Evolutionary conservation across 1,140 invertebrate species (phyloP).

Genomic region (Vollenhovia emeryi): DNA sequence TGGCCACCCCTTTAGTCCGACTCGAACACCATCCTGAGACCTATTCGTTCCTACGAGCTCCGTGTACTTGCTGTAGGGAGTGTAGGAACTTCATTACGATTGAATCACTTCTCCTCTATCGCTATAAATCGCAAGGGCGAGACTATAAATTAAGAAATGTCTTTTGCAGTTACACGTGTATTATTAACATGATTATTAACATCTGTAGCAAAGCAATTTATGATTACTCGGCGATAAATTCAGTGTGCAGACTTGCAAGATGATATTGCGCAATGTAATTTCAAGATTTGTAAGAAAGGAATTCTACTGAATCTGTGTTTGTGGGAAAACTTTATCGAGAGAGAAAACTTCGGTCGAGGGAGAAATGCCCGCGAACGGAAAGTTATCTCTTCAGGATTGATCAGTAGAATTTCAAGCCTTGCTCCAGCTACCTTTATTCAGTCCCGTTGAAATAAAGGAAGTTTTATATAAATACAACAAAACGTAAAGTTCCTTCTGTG

Average conservation of each 20-base stretch:
- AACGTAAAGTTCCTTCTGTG: neutral
- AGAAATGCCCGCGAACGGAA: constrained; percentile 32
- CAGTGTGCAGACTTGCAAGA: neutral
- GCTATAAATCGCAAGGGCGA: neutral
- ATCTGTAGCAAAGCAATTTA: neutral
- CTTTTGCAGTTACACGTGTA: neutral
- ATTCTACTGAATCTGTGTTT: constrained; percentile 16
- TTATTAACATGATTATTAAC: neutral
- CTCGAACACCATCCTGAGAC: constrained; percentile 72
- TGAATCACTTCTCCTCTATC: constrained; percentile 61
- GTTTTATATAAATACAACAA: constrained; percentile 24
- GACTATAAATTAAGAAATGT: neutral
- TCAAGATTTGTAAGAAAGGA: constrained; percentile 16
- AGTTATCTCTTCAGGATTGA: constrained; percentile 61
- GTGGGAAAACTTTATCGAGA: constrained; percentile 38
- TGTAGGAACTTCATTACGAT: constrained; percentile 75
- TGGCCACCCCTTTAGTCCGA: constrained; percentile 80
- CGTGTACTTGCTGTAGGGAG: constrained; percentile 67
- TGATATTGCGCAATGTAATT: constrained; percentile 29
- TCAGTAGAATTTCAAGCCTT: constrained; percentile 48
- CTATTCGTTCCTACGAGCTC: constrained; percentile 69
- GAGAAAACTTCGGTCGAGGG: constrained; percentile 23
- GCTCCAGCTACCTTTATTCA: constrained; percentile 1
- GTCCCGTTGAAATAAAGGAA: constrained; percentile 8
- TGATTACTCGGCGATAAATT: neutral